A percentile compares a stretch with the other conserved stretches of the same genome.
phyloP scores from a whole-genome alignment of 2,888 invertebrate species.

The Cylloceria caligata region DNA sequence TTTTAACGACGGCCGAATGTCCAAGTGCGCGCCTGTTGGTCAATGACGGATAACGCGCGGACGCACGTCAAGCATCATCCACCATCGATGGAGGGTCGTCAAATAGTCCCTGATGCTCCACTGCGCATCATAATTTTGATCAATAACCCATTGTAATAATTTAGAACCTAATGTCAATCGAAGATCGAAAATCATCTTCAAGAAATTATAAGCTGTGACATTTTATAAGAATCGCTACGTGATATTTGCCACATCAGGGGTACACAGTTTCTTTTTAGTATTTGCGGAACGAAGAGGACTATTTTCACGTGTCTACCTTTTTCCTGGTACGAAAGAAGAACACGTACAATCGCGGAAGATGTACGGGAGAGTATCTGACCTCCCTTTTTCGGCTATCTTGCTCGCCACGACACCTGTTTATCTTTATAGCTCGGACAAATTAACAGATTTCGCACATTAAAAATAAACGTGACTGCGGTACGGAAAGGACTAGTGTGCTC shows the following conservation, averaged over 20 bases:
- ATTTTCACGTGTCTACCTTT: constrained; percentile 33
- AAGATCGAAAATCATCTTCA: constrained; percentile 44
- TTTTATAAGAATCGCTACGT: background rate
- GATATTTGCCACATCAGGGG: background rate
- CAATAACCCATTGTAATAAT: constrained; percentile 50
- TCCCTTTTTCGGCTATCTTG: constrained; percentile 44
- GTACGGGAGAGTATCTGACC: constrained; percentile 50
- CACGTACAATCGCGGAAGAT: constrained; percentile 58
- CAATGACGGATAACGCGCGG: constrained; percentile 59
- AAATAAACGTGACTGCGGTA: constrained; percentile 64
- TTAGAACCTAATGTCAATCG: constrained; percentile 20
- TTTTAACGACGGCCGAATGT: constrained; percentile 60
- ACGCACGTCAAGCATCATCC: constrained; percentile 50
- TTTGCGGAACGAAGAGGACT: background rate
- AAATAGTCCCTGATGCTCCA: constrained; percentile 37
- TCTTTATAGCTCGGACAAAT: constrained; percentile 64
- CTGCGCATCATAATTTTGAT: constrained; percentile 32
- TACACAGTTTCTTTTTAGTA: background rate
- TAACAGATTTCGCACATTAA: constrained; percentile 68
- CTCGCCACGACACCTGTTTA: constrained; percentile 18
- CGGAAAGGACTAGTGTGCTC: constrained; percentile 24
- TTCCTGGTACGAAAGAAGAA: constrained; percentile 15
- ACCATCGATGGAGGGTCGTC: constrained; percentile 51
- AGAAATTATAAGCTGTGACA: background rate
- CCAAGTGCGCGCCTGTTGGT: constrained; percentile 51